A percentile compares a stretch with the other conserved stretches of the same genome.
These are phyloP conservation scores for Formica exsecta DNA, from an alignment of 1,140 invertebrate species.

Conservation along the genomic window DNA sequence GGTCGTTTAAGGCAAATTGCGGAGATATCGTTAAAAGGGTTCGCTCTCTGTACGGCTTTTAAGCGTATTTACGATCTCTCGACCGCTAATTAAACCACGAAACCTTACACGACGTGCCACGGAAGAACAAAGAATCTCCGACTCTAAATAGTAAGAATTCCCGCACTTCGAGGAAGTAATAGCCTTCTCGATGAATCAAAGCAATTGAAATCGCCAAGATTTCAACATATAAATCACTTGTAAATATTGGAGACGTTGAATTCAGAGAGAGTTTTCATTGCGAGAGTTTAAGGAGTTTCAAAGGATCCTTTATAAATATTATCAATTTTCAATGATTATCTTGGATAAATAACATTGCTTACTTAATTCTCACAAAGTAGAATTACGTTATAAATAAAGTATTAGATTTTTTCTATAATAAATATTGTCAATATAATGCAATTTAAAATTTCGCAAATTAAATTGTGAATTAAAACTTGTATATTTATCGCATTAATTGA, in stretches of 20 bases:
- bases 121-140: slow-evolving; percentile 32
- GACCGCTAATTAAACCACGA: slow-evolving; percentile 66
- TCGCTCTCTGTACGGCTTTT: slow-evolving; percentile 59
- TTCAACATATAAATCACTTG: slow-evolving; percentile 37
- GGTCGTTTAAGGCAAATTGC: slow-evolving; percentile 71
- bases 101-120: slow-evolving; percentile 15
- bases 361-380: neutral
- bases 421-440: neutral
- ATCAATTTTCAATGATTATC: neutral
- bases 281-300: neutral
- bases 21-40: slow-evolving; percentile 71
- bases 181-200: slow-evolving; percentile 33
- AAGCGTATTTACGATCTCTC: slow-evolving; percentile 70
- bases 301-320: slow-evolving; percentile 1
- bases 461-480: neutral
- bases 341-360: slow-evolving; percentile 2
- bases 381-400: neutral
- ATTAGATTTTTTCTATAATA: neutral
- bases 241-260: neutral
- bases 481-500: slow-evolving; percentile 36
- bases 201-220: slow-evolving; percentile 23
- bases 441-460: no score
- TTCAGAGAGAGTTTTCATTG: neutral
- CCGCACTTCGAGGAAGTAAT: slow-evolving; percentile 33
- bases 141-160: slow-evolving; percentile 39